A percentile compares a stretch with the other conserved stretches of the same genome.
Conservation (phyloP, 2,888 invertebrate species). For the Macaria liturata region DNA sequence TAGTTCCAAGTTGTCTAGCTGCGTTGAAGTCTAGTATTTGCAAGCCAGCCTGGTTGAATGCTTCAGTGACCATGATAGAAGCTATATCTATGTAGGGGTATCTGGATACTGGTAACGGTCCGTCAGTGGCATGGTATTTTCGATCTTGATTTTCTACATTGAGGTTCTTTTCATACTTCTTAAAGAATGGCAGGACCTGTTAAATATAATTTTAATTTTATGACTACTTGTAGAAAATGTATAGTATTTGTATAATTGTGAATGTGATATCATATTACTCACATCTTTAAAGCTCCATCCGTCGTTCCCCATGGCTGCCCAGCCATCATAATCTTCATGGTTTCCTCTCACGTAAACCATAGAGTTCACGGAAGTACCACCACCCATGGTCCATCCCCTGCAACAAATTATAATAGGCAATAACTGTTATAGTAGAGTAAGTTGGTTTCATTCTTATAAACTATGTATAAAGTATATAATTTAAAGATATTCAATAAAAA, state of each 20-base stretch:
- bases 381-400: conserved; percentile 86
- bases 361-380: conserved; percentile 85
- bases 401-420: neutral
- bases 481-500: neutral
- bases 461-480: neutral
- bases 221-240: neutral
- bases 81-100: conserved; percentile 84
- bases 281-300: conserved; percentile 85
- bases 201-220: neutral
- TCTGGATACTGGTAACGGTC: conserved; percentile 83
- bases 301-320: conserved; percentile 83
- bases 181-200: conserved; percentile 86
- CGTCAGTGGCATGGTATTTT: conserved; percentile 82
- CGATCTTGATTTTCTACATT: conserved; percentile 73
- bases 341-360: conserved; percentile 84
- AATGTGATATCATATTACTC: conserved; percentile 10
- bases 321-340: conserved; percentile 84
- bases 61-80: conserved; percentile 77
- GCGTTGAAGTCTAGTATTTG: conserved; percentile 81
- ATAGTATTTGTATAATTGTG: too few relatives aligned
- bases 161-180: conserved; percentile 84
- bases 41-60: conserved; percentile 84
- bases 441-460: neutral
- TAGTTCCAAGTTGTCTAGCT: conserved; percentile 79
- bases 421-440: too few relatives aligned